Evolutionary conservation across 2,113 vertebrate genomes (phyloP).

Genomic region (Sander vitreus): DNA sequence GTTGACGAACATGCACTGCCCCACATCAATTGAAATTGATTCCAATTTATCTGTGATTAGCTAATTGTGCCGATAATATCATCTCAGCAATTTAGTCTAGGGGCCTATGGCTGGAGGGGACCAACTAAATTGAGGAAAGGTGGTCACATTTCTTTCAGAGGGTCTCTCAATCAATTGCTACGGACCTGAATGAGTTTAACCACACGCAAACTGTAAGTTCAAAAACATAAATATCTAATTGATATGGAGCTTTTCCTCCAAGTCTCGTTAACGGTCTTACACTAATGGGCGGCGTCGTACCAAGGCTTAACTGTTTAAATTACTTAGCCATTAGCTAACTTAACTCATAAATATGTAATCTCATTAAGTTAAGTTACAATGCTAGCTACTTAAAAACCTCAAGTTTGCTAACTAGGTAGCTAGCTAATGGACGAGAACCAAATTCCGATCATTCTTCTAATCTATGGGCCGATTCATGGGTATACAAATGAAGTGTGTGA

Average conservation of each 20-base stretch:
- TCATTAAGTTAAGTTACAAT: constrained; percentile 35
- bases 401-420: constrained; percentile 1
- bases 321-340: constrained; percentile 13
- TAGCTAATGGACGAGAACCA: neutral
- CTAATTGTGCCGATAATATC: no score
- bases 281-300: neutral
- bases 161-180: neutral
- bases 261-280: neutral
- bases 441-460: neutral
- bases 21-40: no score
- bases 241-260: neutral
- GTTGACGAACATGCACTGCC: neutral
- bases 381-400: constrained; percentile 24
- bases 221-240: neutral
- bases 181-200: neutral
- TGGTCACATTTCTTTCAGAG: neutral
- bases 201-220: neutral
- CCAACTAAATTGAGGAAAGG: neutral
- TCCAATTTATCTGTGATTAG: no score
- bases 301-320: constrained; percentile 5
- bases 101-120: neutral
- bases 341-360: constrained; percentile 57
- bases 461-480: neutral
- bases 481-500: no score
- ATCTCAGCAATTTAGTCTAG: no score